Evolutionary conservation across 2,113 vertebrate species (phyloP), one percentile per base, ranked within the genome.

Genomic region (Lasiurus cinereus): DNA sequence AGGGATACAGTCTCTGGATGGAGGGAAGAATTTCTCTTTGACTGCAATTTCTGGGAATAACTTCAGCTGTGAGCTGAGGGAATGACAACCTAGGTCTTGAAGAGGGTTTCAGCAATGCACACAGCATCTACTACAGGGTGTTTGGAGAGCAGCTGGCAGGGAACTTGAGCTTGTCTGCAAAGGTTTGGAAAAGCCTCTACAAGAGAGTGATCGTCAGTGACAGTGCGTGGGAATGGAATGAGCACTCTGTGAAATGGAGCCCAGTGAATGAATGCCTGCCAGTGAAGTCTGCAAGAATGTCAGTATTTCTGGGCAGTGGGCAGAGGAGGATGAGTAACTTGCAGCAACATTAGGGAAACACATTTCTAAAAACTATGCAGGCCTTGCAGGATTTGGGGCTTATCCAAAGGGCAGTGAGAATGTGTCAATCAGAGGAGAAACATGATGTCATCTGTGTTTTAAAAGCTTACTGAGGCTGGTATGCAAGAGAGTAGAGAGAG

Each of bases 141-240:
- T 66, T 19, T 31, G 48, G 24, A 24, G 27, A 29, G 22, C 2
- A 16, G 3, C 3, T 67, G 14, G 11, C 36, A 56, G 24, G 31
- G 24, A n/a, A 21, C 4, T 72, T 69, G 56, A n/a, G 6, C 14
- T 18, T 22, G 31, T 39, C 43, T 76, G 12, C 1, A 1, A 18
- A 22, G 29, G 6, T 64, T 24, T 36, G 4, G 39, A 31, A 31
- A 43, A 24, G 27, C 54, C 12, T 36, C 59, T 54, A 0, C 31
- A 22, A 15, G 54, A 72, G 9, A 9, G 13, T 46, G 62, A 36
- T 8, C 39, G 0, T 16, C 43, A 50, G 10, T 36, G 70, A 16
- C 4, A 50, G 12, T 24, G 1, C n/a, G 4, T 8, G 22, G 31
- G 27, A 31, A 11, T 8, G 7, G 15, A 56, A 43, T 1, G 18